Evolutionary conservation across 1,140 invertebrate species (phyloP), one percentile per base, ranked within the genome.

Genomic region (Bombus confusus): DNA sequence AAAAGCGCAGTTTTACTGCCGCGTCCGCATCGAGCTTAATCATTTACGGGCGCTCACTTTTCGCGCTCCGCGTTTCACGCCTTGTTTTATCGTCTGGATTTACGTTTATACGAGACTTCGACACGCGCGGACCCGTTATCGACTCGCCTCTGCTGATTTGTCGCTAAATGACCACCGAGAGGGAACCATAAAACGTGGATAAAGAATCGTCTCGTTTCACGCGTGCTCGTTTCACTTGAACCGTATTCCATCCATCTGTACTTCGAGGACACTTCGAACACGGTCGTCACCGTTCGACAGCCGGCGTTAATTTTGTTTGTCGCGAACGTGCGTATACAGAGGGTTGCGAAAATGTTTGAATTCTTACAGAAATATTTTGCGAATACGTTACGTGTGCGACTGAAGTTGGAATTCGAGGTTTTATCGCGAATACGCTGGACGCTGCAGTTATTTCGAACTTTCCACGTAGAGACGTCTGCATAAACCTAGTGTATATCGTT

Each of bases 1-100:
- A 22, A 41, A 62, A 77, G 75, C 41, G 28, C 13, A 10, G 25
- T 62, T 77, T 62, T 62, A 77, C 75, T 22, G 3, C 25, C 12
- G 37, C 47, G 5, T 37, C 37, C 57, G 75, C 34, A 57, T 77
- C 57, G 75, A 34, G 75, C 12, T 77, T 41, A 77, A 57, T 77
- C 75, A 62, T 77, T 76, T 62, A 77, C 37, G 25, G 25, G 3
- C 25, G 52, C 37, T 77, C 52, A 18, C 57, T 62, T 77, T 62
- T 77, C 75, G 37, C 74, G 25, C 74, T 52, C 52, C 73, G 31
- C 73, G 43, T 18, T 59, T 76, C 74, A 52, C 74, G 47, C 74
- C 74, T 76, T 25, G 31, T 41, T 68, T 69, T 66, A 66, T 31
- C 39, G 41, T 6, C n/a, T 2, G 22, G 41, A 80, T 68, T 80